Evolutionary conservation across 2,888 invertebrate species (phyloP).

Genomic region (Peribatodes rhomboidaria): DNA sequence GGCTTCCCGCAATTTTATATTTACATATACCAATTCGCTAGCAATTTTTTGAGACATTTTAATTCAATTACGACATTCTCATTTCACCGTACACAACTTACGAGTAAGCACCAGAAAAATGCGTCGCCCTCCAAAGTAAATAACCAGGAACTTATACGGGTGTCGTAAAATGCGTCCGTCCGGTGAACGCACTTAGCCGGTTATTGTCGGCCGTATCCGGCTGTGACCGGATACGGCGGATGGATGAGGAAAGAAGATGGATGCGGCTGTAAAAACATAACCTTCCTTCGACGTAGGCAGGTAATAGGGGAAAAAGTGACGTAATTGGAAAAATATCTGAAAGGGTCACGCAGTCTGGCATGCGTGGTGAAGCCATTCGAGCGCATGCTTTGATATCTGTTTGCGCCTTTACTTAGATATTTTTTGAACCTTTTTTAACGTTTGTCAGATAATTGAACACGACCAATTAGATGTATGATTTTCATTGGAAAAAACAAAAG

Average conservation of each 20-base stretch:
- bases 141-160: conserved; percentile 44
- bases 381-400: too few species aligned
- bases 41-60: not conserved
- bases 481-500: too few species aligned
- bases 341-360: not conserved
- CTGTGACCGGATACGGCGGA: conserved; percentile 44
- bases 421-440: too few species aligned
- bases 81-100: not conserved
- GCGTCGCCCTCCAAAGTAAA: conserved; percentile 43
- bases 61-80: not conserved
- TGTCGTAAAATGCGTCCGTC: conserved; percentile 48
- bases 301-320: not conserved
- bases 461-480: too few species aligned
- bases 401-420: not conserved
- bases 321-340: not conserved
- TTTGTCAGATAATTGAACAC: too few species aligned
- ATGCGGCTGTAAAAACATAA: conserved; percentile 7
- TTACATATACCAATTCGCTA: not conserved
- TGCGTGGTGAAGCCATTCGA: too few species aligned
- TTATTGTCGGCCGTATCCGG: conserved; percentile 49
- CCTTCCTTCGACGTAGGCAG: not conserved
- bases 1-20: not conserved
- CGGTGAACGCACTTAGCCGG: conserved; percentile 50
- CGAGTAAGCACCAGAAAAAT: conserved; percentile 25
- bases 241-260: conserved; percentile 31